phyloP scores from a whole-genome alignment of 1,140 invertebrate genomes.

The Magallana gigas region DNA sequence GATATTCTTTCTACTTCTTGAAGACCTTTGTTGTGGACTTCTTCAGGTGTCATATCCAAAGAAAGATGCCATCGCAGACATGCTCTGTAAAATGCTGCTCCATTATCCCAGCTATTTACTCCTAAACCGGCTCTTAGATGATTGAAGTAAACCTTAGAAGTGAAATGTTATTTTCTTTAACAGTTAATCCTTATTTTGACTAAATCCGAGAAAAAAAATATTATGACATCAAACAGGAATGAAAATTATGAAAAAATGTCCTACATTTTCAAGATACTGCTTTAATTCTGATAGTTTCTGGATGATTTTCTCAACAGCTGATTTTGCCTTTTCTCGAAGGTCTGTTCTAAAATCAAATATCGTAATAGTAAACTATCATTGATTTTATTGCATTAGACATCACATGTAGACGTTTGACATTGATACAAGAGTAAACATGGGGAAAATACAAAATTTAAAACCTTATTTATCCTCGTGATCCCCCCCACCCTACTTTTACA shows the following conservation, averaged over 20 bases:
- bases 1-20: conserved; percentile 78
- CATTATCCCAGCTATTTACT: conserved; percentile 70
- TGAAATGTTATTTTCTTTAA: not conserved
- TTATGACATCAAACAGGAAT: no score
- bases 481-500: no score
- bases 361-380: no score
- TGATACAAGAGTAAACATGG: no score
- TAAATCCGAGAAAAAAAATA: no score
- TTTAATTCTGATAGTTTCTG: not conserved
- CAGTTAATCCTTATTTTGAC: no score
- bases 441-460: no score
- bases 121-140: conserved; percentile 55
- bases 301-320: not conserved
- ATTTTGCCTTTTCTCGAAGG: not conserved
- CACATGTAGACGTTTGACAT: no score
- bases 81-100: conserved; percentile 74
- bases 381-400: no score
- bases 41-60: conserved; percentile 70
- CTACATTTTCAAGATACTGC: not conserved
- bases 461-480: no score
- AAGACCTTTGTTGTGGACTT: conserved; percentile 78
- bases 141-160: not conserved
- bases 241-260: no score
- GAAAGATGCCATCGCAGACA: conserved; percentile 78
- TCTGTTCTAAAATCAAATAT: not conserved